Evolutionary conservation across 2,797 vertebrate species (phyloP), one percentile per base, ranked within the genome.

Genomic region (Ctenopoma kingsleyae): DNA sequence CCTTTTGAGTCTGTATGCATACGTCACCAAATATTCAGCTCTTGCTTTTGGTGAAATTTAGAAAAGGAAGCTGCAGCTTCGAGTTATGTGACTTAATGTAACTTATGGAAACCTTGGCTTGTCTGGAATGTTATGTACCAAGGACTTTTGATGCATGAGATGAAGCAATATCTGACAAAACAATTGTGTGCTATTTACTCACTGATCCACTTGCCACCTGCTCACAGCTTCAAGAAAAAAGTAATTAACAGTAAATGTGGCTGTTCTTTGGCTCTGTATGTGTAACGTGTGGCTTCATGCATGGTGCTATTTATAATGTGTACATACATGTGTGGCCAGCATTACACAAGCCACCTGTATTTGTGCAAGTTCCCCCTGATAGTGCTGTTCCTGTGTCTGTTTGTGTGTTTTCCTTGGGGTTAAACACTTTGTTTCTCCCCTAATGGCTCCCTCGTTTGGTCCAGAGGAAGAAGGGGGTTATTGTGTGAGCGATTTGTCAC

Each of bases 401-500:
- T 73, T 81, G 78, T 82, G 43, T 63, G 68, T 80, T 82, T 83
- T 77, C 78, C 78, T 83, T 0, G 27, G 71, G 83, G 83, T 89
- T 78, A 85, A 88, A 76, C 43, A 22, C 72, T 72, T 77, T 79
- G 71, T 74, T 84, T 83, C 64, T 60, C 12, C 62, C 82, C 68
- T 90, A 87, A 89, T 87, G 62, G 83, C 51, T 81, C 72, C 78
- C 70, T 78, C 7, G 36, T 86, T 83, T 60, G 60, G 67, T 17
- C 35, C 52, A 23, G 53, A 11, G 52, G 86, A 71, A 76, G 79
- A 63, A 74, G 11, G 46, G 79, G 79, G 85, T 71, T 74, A 51
- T 43, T 66, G 81, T 72, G 82, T 43, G 60, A 82, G 69, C 55
- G 68, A 90, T 89, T 87, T 90, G 84, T 90, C 84, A 89, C 78